Base-by-base conservation (phyloP, 2,888 invertebrate genomes). In the Tupiocoris notatus region DNA sequence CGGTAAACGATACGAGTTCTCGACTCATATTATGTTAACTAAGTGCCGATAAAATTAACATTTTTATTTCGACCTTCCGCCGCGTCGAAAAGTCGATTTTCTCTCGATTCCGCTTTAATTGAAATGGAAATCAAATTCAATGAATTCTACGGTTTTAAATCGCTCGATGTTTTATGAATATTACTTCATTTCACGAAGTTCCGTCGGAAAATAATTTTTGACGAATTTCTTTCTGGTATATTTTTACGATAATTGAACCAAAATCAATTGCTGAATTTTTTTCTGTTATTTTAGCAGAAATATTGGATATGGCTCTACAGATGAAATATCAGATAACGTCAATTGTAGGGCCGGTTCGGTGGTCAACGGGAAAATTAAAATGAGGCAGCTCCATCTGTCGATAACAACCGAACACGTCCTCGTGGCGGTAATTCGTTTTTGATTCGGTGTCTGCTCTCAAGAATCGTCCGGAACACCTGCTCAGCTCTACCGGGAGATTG, bases 11-110 rank as follows among this genome's bases (percentile, higher is more conserved):
- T 70, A 59, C 57, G 70, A 59, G 70, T 24, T 70, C 59, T 59
- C 18, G 70, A 20, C 17, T 23, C 70, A 59, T 70, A 70, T 70
- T 70, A 70, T 70, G 70, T 59, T 58, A 70, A 70, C n/a, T 59
- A 66, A 22, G 58, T 58, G 25, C 23, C 3, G 6, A 59, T 70
- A 59, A 70, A 59, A 70, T 70, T 70, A 58, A 59, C 70, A 70
- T 70, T 59, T 22, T 22, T 12, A 39, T 39, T 39, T 39, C 12
- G 39, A 39, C 39, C 39, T 7, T 39, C 39, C 39, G 39, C 39
- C 12, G 12, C 12, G 39, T 7, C 6, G 12, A 39, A 39, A 39
- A 39, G 39, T 39, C 39, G 12, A 39, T 39, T 39, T 39, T 39
- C 39, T 39, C 39, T 39, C 39, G 12, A 39, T 39, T 39, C n/a